Evolutionary conservation across 2,113 vertebrate species (phyloP).

Genomic region (Sebastes fasciatus): DNA sequence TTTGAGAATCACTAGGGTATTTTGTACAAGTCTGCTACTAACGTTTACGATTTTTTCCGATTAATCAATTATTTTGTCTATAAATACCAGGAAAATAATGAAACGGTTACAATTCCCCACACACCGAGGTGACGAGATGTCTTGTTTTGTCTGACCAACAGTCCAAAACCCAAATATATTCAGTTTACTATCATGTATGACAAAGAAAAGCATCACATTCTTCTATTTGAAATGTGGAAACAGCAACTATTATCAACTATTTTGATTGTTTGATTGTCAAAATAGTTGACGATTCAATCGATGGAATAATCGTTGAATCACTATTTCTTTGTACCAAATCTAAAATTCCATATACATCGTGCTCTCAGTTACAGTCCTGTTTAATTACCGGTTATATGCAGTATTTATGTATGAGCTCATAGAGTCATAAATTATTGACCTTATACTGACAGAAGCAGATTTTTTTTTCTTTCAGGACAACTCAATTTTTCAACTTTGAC

Average conservation of each 20-base stretch:
- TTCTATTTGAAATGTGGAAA: slow-evolving; percentile 6
- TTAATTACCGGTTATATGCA: slow-evolving; percentile 17
- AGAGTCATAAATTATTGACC: slow-evolving; percentile 1
- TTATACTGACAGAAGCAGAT: slow-evolving; percentile 13
- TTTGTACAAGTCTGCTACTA: not conserved
- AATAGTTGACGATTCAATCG: not conserved
- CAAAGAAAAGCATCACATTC: not conserved
- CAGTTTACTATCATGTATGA: not conserved
- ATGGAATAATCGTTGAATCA: not conserved
- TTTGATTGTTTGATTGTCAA: not conserved
- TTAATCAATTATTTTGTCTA: not conserved
- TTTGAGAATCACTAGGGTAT: not conserved
- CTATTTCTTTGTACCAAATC: slow-evolving; percentile 4
- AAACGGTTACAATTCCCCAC: not conserved
- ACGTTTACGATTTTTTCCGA: not conserved
- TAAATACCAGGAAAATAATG: not conserved
- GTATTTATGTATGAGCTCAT: not conserved
- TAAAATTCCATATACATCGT: slow-evolving; percentile 13
- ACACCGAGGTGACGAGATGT: not conserved
- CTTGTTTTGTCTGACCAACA: slow-evolving; percentile 14
- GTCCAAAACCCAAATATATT: slow-evolving; percentile 19
- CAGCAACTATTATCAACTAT: not conserved
- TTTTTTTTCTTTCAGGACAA: slow-evolving; percentile 17
- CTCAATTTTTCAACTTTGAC: slow-evolving; percentile 51
- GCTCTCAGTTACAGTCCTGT: slow-evolving; percentile 8